Evolutionary conservation across 2,888 invertebrate species (phyloP).

Genomic region (Lymantria dispar): DNA sequence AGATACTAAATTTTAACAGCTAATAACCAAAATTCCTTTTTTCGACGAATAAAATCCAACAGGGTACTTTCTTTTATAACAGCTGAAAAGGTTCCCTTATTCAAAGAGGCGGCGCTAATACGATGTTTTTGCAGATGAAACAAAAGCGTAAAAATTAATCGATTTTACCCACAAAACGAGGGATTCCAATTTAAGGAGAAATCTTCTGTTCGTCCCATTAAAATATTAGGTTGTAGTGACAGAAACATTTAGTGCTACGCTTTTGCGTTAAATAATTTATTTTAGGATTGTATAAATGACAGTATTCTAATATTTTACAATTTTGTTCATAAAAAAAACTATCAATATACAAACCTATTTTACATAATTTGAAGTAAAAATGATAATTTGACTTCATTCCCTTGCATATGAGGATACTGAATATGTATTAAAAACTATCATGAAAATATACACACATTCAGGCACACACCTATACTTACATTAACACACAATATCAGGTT

Average conservation of each 20-base stretch:
- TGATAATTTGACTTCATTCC: no score
- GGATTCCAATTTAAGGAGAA: slow-evolving; percentile 13
- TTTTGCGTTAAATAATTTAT: not conserved
- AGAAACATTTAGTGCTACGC: not conserved
- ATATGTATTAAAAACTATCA: no score
- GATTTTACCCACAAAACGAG: slow-evolving; percentile 16
- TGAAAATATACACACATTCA: no score
- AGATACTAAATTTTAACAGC: slow-evolving; percentile 19
- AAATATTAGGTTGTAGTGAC: slow-evolving; percentile 11
- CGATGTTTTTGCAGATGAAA: slow-evolving; percentile 21
- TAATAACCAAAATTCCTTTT: slow-evolving; percentile 21
- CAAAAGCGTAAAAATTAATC: slow-evolving; percentile 33
- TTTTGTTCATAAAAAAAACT: no score
- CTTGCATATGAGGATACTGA: no score
- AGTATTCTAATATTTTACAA: no score
- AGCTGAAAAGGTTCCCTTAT: slow-evolving; percentile 21
- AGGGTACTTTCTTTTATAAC: slow-evolving; percentile 20
- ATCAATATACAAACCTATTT: no score
- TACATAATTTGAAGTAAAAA: no score
- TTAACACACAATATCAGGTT: no score
- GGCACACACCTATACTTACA: no score
- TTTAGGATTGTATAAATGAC: no score
- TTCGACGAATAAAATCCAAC: slow-evolving; percentile 14
- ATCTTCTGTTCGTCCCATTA: slow-evolving; percentile 15
- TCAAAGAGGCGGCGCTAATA: slow-evolving; percentile 23